Evolutionary conservation across 2,113 vertebrate species (phyloP), one percentile per base, ranked within the genome.

Genomic region (Muscicapa adusta): DNA sequence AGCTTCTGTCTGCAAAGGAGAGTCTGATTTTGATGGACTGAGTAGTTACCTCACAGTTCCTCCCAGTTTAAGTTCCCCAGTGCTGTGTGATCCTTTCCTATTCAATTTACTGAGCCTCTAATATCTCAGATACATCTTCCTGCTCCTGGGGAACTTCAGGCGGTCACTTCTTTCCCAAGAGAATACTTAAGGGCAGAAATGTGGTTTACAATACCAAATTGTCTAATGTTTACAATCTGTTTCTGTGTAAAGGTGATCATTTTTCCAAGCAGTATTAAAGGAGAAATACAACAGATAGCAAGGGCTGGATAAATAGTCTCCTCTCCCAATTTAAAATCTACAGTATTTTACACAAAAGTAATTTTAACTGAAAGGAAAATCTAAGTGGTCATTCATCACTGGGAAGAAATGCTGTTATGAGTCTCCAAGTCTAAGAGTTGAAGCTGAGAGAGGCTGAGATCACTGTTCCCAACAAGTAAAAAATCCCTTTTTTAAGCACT

Each of bases 361-460:
- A 96, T 94, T 93, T 93, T 90, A 92, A 91, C 85, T 81, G 78
- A 90, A 94, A 89, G 63, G 87, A 92, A 94, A 90, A 88, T 76
- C 53, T 74, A 86, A 91, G 80, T 88, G 82, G 68, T 73, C 88
- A 77, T 96, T 91, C 63, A 96, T 95, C 92, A 93, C 60, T 42
- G 10, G 34, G 73, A 61, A 94, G 70, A 89, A 86, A 91, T 15
- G 50, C 50, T 83, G 73, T 40, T 94, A 67, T 58, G 33, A 86
- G 23, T 28, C 72, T 90, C 61, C 50, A 43, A 53, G 34, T 60
- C n/a, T 63, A 92, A 79, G 16, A 84, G 51, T 40, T 77, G 74
- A 88, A 81, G 70, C 42, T 83, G 19, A 5, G 51, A 92, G 53
- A 94, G 29, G 50, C 48, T 62, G 63, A 76, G 42, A 88, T 70